Evolutionary conservation across 2,113 vertebrate species (phyloP).

Genomic region (Hippocampus mohnikei): DNA sequence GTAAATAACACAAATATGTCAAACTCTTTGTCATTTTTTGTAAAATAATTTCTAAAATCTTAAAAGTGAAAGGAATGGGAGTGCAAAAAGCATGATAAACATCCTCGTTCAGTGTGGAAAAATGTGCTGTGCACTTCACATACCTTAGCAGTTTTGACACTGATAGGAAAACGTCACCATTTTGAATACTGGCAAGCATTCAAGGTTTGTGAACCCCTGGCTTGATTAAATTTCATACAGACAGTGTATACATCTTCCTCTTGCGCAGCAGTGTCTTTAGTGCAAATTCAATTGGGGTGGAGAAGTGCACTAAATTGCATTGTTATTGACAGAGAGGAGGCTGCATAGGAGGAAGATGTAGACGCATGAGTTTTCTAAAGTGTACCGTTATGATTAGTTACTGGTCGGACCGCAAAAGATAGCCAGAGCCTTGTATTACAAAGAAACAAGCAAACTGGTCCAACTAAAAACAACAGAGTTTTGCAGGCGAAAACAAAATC

Average conservation of each 20-base stretch:
- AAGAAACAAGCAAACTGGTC: not conserved
- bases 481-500: not conserved
- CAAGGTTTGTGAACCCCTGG: slow-evolving; percentile 36
- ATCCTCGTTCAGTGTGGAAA: slow-evolving; percentile 4
- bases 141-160: slow-evolving; percentile 36
- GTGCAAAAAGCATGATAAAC: not conserved
- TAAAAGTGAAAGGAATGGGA: not conserved
- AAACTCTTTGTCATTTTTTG: too few relatives aligned
- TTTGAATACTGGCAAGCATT: slow-evolving; percentile 49
- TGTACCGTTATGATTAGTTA: not conserved
- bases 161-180: slow-evolving; percentile 44
- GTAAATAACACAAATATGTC: too few relatives aligned
- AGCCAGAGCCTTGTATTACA: not conserved
- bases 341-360: slow-evolving; percentile 24
- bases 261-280: slow-evolving; percentile 30
- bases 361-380: slow-evolving; percentile 22
- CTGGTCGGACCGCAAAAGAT: not conserved
- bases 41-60: not conserved
- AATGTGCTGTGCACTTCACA: slow-evolving; percentile 27
- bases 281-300: slow-evolving; percentile 53
- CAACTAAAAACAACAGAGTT: not conserved
- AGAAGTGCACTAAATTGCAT: slow-evolving; percentile 44
- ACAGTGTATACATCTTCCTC: slow-evolving; percentile 68
- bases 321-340: slow-evolving; percentile 53
- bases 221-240: slow-evolving; percentile 67